A percentile compares a stretch with the other conserved stretches of the same genome.
phyloP scores from a whole-genome alignment of 2,888 invertebrate genomes.

The Sabellastarte sp. region DNA sequence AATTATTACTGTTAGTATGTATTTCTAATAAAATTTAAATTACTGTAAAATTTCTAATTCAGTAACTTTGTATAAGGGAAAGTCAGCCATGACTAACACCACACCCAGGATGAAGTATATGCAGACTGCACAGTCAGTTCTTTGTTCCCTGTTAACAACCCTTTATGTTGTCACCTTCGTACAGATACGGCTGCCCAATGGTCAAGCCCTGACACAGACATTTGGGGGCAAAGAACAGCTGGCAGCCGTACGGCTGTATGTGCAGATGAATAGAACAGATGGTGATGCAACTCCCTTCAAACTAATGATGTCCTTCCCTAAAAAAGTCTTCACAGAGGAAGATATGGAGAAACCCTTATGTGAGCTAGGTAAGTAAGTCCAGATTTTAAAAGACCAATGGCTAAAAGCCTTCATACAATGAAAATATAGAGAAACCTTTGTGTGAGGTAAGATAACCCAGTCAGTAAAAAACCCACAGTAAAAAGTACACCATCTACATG shows the following conservation, averaged over 20 bases:
- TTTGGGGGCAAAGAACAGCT: conserved; percentile 85
- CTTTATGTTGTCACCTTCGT: too few relatives aligned
- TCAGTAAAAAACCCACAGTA: neutral
- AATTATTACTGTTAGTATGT: too few relatives aligned
- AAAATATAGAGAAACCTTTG: neutral
- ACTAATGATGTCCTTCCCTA: conserved; percentile 89
- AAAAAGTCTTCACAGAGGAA: conserved; percentile 78
- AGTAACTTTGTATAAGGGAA: too few relatives aligned
- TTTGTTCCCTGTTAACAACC: too few relatives aligned
- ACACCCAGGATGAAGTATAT: too few relatives aligned
- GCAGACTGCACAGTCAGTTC: too few relatives aligned
- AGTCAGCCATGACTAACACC: too few relatives aligned
- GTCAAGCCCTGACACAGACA: conserved; percentile 71
- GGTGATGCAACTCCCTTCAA: conserved; percentile 68
- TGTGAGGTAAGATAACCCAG: neutral
- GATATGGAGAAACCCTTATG: conserved; percentile 87
- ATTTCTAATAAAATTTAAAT: too few relatives aligned
- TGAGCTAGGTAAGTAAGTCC: conserved; percentile 67
- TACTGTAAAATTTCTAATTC: too few relatives aligned
- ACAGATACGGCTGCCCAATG: conserved; percentile 77
- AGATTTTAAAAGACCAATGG: neutral
- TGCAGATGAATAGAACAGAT: conserved; percentile 80
- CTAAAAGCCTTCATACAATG: neutral
- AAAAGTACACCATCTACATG: too few relatives aligned
- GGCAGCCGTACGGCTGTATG: conserved; percentile 83